Base-by-base conservation (phyloP, 1,140 invertebrate genomes). In the Metopolophium dirhodum region DNA sequence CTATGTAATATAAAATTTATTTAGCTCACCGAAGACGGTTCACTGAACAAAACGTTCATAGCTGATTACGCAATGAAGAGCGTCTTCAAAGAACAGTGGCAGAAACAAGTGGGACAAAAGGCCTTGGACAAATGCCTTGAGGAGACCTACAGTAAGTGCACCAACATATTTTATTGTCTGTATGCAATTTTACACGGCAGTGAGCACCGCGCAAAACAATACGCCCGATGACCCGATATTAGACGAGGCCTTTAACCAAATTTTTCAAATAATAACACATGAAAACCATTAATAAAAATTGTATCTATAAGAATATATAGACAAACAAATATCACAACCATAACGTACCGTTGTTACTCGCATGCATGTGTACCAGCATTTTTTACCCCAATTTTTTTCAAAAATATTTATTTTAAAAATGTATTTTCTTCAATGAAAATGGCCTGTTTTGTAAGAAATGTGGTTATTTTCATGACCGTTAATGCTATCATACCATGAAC, bases 71-170 rank as follows among this genome's bases (percentile, higher is more conserved):
- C 91, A 23, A 87, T 89, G 77, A 82, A 47, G 18, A 47, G 41
- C 77, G 23, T 82, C 8, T 94, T 94, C 88, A 94, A 94, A 93
- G 94, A 94, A 85, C 88, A 94, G 57, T 94, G 94, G 94, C 94
- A 94, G 57, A 94, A 94, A 91, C 26, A 93, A 68, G 22, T 94
- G 22, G 94, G 90, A n/a, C 49, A 94, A 93, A 93, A 90, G 37
- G 68, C 92, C 3, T 37, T 94, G 77, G 51, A 87, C 85, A 94
- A 93, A 90, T 94, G 94, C 90, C 51, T 94, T 37, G 87, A 89
- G 61, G 94, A 94, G 82, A 91, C 37, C 23, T 94, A 94, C n/a
- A 86, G 94, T 94, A 77, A 94, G 94, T 94, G 23, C 18, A 26
- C 45, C 61, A 14, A 77, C 30, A 77, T n/a, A 77, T 77, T 30